These are phyloP conservation scores for Platichthys stellatus DNA, from an alignment of 2,113 vertebrate genomes.

Conservation along the genomic window DNA sequence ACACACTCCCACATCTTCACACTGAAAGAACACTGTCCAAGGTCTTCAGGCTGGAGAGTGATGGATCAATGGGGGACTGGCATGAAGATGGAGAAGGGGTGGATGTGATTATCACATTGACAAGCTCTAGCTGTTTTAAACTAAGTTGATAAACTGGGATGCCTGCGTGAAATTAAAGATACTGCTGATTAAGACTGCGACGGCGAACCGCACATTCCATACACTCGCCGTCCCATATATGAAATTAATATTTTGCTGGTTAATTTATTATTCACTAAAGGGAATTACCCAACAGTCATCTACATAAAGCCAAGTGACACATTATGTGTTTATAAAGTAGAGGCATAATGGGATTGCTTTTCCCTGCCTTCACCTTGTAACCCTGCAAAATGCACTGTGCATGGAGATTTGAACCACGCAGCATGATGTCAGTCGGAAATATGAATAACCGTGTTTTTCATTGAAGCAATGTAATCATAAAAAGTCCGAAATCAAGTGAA, in stretches of 20 bases:
- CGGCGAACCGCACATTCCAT: slow-evolving; percentile 42
- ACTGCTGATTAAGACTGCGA: slow-evolving; percentile 64
- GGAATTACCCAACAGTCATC: slow-evolving; percentile 54
- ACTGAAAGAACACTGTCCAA: slow-evolving; percentile 52
- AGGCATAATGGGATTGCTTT: slow-evolving; percentile 56
- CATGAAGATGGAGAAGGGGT: slow-evolving; percentile 51
- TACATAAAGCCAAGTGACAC: slow-evolving; percentile 56
- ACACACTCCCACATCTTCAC: not conserved
- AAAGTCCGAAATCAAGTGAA: not conserved
- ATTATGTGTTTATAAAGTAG: slow-evolving; percentile 58
- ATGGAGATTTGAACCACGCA: slow-evolving; percentile 4
- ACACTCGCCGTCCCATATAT: slow-evolving; percentile 42
- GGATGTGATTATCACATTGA: slow-evolving; percentile 67
- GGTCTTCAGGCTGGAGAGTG: slow-evolving; percentile 56
- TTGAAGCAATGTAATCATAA: not conserved
- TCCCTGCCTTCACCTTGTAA: slow-evolving; percentile 35
- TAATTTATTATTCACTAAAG: slow-evolving; percentile 68
- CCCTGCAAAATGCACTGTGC: too few relatives aligned
- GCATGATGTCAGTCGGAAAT: not conserved
- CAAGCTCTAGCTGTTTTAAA: slow-evolving; percentile 49
- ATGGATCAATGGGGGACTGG: slow-evolving; percentile 59
- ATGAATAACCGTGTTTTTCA: not conserved
- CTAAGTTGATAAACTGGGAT: slow-evolving; percentile 65
- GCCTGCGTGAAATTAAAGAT: slow-evolving; percentile 60
- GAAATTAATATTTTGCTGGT: slow-evolving; percentile 66